phyloP scores from a whole-genome alignment of 2,113 vertebrate species.

The Chaenocephalus aceratus region DNA sequence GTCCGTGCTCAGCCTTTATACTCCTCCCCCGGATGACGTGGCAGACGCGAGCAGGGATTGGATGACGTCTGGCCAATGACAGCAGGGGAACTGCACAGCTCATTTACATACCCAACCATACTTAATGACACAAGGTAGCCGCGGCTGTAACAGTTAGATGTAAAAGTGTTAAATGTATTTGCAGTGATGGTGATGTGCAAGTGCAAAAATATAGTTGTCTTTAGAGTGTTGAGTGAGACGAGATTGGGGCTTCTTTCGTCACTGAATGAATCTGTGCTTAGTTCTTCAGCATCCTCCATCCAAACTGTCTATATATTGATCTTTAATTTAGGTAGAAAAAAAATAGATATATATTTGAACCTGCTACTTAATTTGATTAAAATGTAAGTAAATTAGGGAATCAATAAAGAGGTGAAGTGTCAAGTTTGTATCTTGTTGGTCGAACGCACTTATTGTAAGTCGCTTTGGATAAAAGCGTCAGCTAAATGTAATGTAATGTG shows the following conservation, averaged over 20 bases:
- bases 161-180: constrained; percentile 1
- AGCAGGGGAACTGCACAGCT: no score
- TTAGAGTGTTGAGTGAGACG: background rate
- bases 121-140: no score
- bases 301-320: background rate
- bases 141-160: background rate
- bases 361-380: background rate
- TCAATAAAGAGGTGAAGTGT: background rate
- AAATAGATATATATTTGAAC: background rate
- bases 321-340: no score
- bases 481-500: no score
- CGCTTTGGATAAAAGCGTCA: no score
- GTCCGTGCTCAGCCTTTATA: no score
- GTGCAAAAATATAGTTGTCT: background rate
- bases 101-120: no score
- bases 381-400: background rate
- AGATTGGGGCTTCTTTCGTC: background rate
- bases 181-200: background rate
- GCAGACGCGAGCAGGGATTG: no score
- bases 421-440: no score
- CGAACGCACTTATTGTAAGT: no score
- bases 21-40: no score
- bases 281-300: background rate
- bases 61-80: no score
- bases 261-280: background rate